phyloP scores from a whole-genome alignment of 2,888 invertebrate genomes.

The Clistopyga incitator region DNA sequence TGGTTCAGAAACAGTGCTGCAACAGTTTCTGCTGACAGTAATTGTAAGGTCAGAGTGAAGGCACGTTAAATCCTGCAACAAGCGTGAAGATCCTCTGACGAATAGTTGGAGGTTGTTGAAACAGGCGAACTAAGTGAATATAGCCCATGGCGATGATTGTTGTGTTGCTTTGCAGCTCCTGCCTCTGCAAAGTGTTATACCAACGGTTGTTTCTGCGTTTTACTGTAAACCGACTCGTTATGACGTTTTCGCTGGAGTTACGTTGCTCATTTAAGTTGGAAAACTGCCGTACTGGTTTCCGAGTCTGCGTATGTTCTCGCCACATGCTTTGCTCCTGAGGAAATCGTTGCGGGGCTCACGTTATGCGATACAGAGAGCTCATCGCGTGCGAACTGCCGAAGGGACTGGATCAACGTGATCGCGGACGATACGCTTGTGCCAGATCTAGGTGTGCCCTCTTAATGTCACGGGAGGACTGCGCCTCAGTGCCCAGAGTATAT shows the following conservation, averaged over 20 bases:
- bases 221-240: not conserved
- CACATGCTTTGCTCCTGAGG: not conserved
- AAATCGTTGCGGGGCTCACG: not conserved
- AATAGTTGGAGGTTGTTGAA: not conserved
- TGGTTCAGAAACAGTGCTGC: not conserved
- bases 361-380: slow-evolving; percentile 25
- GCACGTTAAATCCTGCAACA: slow-evolving; percentile 64
- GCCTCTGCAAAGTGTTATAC: not conserved
- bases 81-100: slow-evolving; percentile 8
- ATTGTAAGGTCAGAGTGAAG: slow-evolving; percentile 66
- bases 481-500: slow-evolving; percentile 54
- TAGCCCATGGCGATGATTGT: slow-evolving; percentile 7
- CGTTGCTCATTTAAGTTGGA: not conserved
- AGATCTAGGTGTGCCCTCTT: slow-evolving; percentile 71
- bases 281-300: not conserved
- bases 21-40: slow-evolving; percentile 2
- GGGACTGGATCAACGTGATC: slow-evolving; percentile 67
- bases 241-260: not conserved
- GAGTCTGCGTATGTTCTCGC: not conserved
- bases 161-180: not conserved
- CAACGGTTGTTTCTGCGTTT: not conserved
- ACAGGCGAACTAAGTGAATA: not conserved
- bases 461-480: slow-evolving; percentile 71
- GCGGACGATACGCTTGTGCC: slow-evolving; percentile 70
- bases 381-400: slow-evolving; percentile 69